These are phyloP conservation scores for Andricus curvator DNA, from an alignment of 2,888 invertebrate species.

Conservation along the genomic window DNA sequence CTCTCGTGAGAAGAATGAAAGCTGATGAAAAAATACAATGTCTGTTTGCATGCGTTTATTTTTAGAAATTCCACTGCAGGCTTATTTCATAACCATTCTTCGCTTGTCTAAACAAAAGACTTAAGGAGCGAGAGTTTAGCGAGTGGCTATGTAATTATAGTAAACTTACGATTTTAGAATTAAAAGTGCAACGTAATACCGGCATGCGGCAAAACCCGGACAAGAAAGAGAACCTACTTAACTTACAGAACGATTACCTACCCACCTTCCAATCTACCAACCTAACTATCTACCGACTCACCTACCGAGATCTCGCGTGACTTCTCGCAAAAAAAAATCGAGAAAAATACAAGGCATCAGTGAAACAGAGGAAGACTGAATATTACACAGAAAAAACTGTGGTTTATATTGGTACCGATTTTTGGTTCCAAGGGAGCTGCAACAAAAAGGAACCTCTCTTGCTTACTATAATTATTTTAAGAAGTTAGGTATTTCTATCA, in stretches of 20 bases:
- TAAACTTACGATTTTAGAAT: conserved; percentile 32
- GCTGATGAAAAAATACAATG: not conserved
- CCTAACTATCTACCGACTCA: conserved; percentile 29
- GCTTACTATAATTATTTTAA: too few species aligned
- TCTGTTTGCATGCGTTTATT: conserved; percentile 35
- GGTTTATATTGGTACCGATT: too few species aligned
- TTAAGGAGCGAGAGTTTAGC: conserved; percentile 38
- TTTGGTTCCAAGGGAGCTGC: too few species aligned
- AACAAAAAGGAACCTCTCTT: too few species aligned
- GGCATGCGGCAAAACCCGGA: conserved; percentile 29
- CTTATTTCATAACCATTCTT: conserved; percentile 32
- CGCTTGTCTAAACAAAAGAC: conserved; percentile 30
- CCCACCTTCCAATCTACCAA: conserved; percentile 25
- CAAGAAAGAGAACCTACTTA: conserved; percentile 31
- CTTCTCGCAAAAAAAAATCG: conserved; percentile 6
- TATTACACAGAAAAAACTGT: not conserved
- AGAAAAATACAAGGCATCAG: not conserved
- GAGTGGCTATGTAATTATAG: conserved; percentile 15
- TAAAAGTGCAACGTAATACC: conserved; percentile 39
- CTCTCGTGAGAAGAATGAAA: conserved; percentile 1
- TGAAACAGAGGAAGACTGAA: not conserved
- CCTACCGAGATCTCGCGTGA: conserved; percentile 30
- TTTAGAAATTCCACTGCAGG: conserved; percentile 32
- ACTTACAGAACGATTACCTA: conserved; percentile 35
- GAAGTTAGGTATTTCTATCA: too few species aligned